These are phyloP conservation scores for Ormyrus thymus DNA, from an alignment of 2,888 invertebrate genomes.

Conservation along the genomic window DNA sequence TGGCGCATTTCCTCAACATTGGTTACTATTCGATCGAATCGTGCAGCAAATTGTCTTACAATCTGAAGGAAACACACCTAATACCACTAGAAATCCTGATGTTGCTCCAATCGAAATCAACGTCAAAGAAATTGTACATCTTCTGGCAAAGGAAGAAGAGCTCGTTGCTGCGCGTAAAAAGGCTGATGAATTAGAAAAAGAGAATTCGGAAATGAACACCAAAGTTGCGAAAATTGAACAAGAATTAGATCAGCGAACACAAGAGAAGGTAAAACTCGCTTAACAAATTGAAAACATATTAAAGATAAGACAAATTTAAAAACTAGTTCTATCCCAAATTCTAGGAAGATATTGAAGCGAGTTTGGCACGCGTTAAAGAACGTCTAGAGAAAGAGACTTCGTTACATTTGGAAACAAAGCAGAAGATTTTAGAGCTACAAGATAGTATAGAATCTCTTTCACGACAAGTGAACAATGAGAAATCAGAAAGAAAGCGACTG, in stretches of 20 bases:
- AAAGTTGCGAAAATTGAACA: slow-evolving; percentile 94
- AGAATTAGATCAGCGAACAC: slow-evolving; percentile 90
- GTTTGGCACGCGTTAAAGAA: slow-evolving; percentile 87
- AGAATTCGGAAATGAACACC: slow-evolving; percentile 90
- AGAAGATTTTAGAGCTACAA: slow-evolving; percentile 82
- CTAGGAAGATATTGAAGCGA: slow-evolving; percentile 90
- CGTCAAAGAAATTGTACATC: slow-evolving; percentile 91
- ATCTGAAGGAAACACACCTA: slow-evolving; percentile 77
- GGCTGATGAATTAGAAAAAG: slow-evolving; percentile 91
- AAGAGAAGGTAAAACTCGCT: slow-evolving; percentile 81
- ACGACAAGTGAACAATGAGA: slow-evolving; percentile 83
- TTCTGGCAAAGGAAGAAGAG: slow-evolving; percentile 95
- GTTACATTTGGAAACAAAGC: slow-evolving; percentile 89
- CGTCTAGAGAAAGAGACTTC: slow-evolving; percentile 92
- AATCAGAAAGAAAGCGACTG: slow-evolving; percentile 87
- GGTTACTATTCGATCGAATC: slow-evolving; percentile 95
- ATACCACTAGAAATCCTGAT: slow-evolving; percentile 84
- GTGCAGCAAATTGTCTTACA: slow-evolving; percentile 95
- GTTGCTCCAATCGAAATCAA: slow-evolving; percentile 91
- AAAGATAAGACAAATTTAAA: neutral
- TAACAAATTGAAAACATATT: neutral
- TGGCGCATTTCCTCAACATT: slow-evolving; percentile 92
- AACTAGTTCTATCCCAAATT: neutral
- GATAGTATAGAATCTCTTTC: slow-evolving; percentile 76
- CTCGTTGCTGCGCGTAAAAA: slow-evolving; percentile 89